Conservation (phyloP, 2,888 invertebrate species). For the Ormyrus thymus region DNA sequence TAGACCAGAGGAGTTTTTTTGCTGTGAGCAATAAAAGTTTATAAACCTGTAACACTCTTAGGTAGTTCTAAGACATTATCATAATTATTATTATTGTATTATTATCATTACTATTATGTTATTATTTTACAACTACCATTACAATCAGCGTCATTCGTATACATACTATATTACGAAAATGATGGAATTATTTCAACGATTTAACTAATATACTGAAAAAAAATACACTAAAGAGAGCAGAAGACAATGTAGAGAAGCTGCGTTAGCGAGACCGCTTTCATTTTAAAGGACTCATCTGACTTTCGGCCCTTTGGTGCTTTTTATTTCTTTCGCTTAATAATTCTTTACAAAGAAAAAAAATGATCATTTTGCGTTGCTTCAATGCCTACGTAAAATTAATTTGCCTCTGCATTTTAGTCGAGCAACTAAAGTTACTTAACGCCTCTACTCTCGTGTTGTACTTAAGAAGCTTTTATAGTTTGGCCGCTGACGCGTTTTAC, state of each 20-base stretch:
- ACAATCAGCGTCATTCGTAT: constrained; percentile 62
- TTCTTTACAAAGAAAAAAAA: constrained; percentile 35
- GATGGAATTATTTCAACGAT: constrained; percentile 63
- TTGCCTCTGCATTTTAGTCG: constrained; percentile 48
- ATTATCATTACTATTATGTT: constrained; percentile 60
- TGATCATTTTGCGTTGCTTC: constrained; percentile 48
- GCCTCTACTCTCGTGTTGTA: constrained; percentile 57
- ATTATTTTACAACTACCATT: constrained; percentile 62
- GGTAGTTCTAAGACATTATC: constrained; percentile 68
- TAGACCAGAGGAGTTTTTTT: constrained; percentile 55
- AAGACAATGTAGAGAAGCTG: constrained; percentile 59
- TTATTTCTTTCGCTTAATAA: constrained; percentile 37
- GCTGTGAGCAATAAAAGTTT: constrained; percentile 55
- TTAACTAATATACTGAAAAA: constrained; percentile 56
- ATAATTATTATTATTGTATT: constrained; percentile 61
- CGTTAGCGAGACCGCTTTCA: constrained; percentile 62
- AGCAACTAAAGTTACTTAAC: constrained; percentile 62
- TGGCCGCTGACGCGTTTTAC: constrained; percentile 43
- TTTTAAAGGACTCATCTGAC: constrained; percentile 65
- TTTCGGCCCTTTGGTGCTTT: constrained; percentile 50
- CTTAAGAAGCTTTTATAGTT: constrained; percentile 56
- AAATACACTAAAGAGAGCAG: constrained; percentile 40
- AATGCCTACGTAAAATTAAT: constrained; percentile 47
- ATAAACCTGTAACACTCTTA: constrained; percentile 67
- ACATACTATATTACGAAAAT: constrained; percentile 55